Evolutionary conservation across 2,888 invertebrate genomes (phyloP).

Genomic region (Heliconius cydno): DNA sequence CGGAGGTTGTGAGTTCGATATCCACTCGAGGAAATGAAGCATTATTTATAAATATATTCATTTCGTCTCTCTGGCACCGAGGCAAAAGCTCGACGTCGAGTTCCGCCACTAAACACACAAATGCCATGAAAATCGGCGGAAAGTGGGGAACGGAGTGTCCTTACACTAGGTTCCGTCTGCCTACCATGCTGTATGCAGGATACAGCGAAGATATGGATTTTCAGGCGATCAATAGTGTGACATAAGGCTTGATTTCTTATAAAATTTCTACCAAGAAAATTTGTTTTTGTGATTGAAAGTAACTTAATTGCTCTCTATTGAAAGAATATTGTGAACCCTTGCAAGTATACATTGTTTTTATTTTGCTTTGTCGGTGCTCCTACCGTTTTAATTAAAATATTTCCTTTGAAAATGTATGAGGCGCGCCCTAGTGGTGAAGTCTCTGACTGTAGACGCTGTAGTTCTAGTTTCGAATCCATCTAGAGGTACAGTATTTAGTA

Average conservation of each 20-base stretch:
- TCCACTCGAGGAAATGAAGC: background rate
- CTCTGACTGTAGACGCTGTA: background rate
- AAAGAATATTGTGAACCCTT: background rate
- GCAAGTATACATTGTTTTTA: background rate
- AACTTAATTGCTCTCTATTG: background rate
- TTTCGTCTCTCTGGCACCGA: background rate
- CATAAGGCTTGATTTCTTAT: background rate
- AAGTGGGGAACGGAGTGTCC: too few relatives aligned
- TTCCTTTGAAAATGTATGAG: background rate
- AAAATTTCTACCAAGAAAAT: background rate
- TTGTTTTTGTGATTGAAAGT: background rate
- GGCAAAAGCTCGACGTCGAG: too few relatives aligned
- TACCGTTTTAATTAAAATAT: constrained; percentile 14
- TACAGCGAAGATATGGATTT: background rate
- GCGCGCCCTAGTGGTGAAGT: background rate
- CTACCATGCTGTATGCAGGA: too few relatives aligned
- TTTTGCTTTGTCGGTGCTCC: background rate
- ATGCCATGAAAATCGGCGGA: too few relatives aligned
- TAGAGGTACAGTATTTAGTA: background rate
- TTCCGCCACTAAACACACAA: too few relatives aligned
- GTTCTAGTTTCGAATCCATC: background rate
- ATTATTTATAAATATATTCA: background rate
- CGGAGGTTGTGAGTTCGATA: background rate
- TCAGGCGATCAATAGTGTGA: background rate
- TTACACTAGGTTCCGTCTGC: too few relatives aligned